Evolutionary conservation across 2,888 invertebrate species (phyloP).

Genomic region (Acanthopleura granulata): DNA sequence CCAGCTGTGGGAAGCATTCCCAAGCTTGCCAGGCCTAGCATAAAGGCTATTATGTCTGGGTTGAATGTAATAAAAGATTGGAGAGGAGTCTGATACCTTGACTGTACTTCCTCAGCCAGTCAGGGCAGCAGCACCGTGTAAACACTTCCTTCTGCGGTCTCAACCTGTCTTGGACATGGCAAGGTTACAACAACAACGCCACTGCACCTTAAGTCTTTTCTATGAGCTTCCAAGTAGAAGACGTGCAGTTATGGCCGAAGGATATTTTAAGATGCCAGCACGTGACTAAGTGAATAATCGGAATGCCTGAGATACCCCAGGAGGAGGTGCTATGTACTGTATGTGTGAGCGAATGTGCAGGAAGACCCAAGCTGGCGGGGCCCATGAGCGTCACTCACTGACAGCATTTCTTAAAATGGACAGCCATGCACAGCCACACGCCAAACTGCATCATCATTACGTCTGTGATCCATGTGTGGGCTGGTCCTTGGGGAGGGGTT

Average conservation of each 20-base stretch:
- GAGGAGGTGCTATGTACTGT: neutral
- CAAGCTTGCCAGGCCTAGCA: neutral
- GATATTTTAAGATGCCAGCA: conserved; percentile 15
- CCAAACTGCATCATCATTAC: conserved; percentile 10
- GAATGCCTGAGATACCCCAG: conserved; percentile 7
- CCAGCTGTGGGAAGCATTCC: neutral
- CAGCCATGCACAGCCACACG: neutral
- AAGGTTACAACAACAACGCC: no score
- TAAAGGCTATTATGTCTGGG: conserved; percentile 15
- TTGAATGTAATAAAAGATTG: neutral
- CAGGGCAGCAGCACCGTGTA: neutral
- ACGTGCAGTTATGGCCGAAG: conserved; percentile 3
- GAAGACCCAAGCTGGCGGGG: neutral
- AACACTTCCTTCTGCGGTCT: neutral
- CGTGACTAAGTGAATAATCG: conserved; percentile 8
- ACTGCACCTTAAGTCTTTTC: no score
- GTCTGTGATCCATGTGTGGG: neutral
- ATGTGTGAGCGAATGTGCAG: no score
- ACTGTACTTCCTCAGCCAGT: no score
- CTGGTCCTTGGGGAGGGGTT: no score
- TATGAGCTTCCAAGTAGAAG: neutral
- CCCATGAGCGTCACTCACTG: neutral
- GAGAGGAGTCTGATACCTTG: neutral
- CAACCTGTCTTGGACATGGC: neutral
- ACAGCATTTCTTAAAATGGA: conserved; percentile 17